Evolutionary conservation across 2,797 vertebrate species (phyloP).

Genomic region (Phylloscopus collybita): DNA sequence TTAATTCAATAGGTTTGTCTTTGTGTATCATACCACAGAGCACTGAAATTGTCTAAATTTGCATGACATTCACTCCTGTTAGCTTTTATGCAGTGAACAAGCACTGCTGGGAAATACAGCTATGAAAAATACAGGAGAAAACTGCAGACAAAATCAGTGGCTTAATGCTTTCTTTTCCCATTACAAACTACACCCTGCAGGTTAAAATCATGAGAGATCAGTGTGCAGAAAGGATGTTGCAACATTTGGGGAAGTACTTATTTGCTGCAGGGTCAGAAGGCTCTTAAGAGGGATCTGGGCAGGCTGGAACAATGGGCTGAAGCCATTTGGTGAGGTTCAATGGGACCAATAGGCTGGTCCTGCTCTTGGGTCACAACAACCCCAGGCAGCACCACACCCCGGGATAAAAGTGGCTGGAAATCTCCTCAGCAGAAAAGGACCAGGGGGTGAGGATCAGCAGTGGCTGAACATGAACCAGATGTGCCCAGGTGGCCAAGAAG

Average conservation of each 20-base stretch:
- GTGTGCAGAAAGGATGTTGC: not conserved
- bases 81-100: not conserved
- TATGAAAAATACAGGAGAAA: not conserved
- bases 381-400: rapidly evolving
- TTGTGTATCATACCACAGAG: not conserved
- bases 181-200: not conserved
- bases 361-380: not conserved
- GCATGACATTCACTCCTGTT: not conserved
- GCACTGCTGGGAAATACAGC: not conserved
- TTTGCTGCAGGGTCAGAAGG: not conserved
- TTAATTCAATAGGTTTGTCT: not conserved
- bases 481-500: not conserved
- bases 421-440: rapidly evolving
- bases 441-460: rapidly evolving
- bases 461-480: not conserved
- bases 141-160: not conserved
- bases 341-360: not conserved
- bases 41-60: not conserved
- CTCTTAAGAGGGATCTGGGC: not conserved
- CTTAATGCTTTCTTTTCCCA: not conserved
- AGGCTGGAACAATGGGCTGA: not conserved
- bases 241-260: not conserved
- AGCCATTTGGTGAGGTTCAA: not conserved
- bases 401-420: not conserved
- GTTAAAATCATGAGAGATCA: not conserved